Percentiles rank a stretch among this genome's conserved stretches.
These are phyloP conservation scores for Hyposmocoma kahamanoa DNA, from an alignment of 1,140 invertebrate genomes.

Conservation along the genomic window DNA sequence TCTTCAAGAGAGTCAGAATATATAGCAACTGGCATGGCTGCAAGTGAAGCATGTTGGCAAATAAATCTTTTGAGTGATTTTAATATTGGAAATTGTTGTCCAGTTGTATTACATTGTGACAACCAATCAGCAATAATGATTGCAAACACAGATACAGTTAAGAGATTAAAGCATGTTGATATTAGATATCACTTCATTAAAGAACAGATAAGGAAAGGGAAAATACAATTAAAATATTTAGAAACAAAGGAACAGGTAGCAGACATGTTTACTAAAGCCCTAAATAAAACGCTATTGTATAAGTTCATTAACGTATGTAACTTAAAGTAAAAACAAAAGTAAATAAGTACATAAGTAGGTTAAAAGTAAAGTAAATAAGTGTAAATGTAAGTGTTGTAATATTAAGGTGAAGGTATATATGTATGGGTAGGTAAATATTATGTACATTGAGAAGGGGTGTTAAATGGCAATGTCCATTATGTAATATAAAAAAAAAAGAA, in stretches of 20 bases:
- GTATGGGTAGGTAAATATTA: too few relatives aligned
- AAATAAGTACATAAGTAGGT: too few relatives aligned
- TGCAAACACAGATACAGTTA: neutral
- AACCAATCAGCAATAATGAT: neutral
- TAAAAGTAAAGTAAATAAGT: too few relatives aligned
- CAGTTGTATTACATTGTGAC: neutral
- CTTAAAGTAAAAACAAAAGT: too few relatives aligned
- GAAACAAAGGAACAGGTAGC: neutral
- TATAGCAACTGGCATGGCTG: neutral
- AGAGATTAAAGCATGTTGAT: neutral
- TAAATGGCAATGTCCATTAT: too few relatives aligned
- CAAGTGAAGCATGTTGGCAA: neutral
- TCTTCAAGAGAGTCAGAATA: neutral
- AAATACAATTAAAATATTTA: neutral
- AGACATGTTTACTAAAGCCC: neutral
- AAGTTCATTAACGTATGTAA: too few relatives aligned
- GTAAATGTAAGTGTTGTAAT: too few relatives aligned
- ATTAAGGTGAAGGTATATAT: too few relatives aligned
- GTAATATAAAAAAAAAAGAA: too few relatives aligned
- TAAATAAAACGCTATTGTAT: neutral
- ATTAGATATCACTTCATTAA: conserved; percentile 1
- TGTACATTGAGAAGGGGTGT: too few relatives aligned
- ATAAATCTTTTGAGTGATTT: neutral
- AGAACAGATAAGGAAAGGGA: neutral
- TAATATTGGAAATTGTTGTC: neutral